Conservation (phyloP, 92 coral and sea anemone species). For the Desmophyllum pertusum region DNA sequence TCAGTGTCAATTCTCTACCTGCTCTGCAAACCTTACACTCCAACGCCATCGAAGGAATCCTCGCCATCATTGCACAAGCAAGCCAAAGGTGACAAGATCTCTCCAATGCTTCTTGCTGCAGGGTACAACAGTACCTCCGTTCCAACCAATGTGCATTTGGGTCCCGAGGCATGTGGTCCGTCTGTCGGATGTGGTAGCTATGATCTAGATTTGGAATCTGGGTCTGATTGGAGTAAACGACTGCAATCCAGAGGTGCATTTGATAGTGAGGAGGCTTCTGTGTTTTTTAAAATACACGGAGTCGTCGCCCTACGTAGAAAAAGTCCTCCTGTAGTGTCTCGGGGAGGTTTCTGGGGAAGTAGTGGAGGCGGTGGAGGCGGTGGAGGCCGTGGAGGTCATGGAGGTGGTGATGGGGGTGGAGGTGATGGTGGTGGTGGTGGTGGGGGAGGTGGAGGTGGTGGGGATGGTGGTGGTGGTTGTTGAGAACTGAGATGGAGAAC, state of each 20-base stretch:
- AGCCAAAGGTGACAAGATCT: conserved; percentile 18
- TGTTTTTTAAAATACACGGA: conserved; percentile 30
- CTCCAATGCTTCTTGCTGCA: conserved; percentile 56
- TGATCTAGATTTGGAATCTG: conserved; percentile 51
- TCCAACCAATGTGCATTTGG: conserved; percentile 56
- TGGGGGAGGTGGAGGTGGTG: not conserved
- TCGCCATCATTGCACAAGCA: conserved; percentile 55
- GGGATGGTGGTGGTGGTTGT: not conserved
- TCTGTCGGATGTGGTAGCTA: conserved; percentile 6
- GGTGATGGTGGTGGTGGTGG: conserved; percentile 28
- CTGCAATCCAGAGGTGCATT: not conserved
- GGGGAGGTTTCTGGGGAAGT: conserved; percentile 19
- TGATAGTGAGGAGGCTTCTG: conserved; percentile 24
- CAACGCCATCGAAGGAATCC: conserved; percentile 39
- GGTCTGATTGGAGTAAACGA: conserved; percentile 35
- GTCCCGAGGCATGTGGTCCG: not conserved
- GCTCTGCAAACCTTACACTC: conserved; percentile 66
- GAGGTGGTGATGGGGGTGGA: conserved; percentile 12
- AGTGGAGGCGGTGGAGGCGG: conserved; percentile 16
- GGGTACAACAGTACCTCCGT: conserved; percentile 62
- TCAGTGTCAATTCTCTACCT: conserved; percentile 62
- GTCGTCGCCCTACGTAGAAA: not conserved
- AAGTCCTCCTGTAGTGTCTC: not conserved
- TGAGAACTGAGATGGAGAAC: not conserved
- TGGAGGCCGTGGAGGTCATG: conserved; percentile 1